Conservation (phyloP, 2,888 invertebrate species). For the Nomada flava region DNA sequence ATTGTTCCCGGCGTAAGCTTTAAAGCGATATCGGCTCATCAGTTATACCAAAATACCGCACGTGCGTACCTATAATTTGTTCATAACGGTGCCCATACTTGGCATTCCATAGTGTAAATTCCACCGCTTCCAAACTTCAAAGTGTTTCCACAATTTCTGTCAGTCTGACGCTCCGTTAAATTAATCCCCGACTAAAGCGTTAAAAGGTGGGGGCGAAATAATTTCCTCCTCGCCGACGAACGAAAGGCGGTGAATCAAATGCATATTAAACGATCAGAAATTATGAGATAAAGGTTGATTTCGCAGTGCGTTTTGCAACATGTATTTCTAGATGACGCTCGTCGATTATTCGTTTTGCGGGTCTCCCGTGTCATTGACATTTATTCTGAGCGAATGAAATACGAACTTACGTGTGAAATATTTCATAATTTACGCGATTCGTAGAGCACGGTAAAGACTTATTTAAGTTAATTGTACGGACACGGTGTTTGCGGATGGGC, state of each 20-base stretch:
- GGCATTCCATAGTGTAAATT: conserved; percentile 54
- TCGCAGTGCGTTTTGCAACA: too few relatives aligned
- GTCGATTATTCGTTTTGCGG: neutral
- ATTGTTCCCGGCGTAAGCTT: conserved; percentile 2
- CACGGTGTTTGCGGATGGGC: neutral
- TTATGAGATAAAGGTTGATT: neutral
- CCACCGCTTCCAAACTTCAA: conserved; percentile 52
- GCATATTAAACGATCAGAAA: neutral
- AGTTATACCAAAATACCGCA: conserved; percentile 43
- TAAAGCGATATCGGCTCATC: conserved; percentile 9
- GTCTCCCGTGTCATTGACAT: neutral
- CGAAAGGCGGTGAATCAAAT: neutral
- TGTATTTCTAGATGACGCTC: neutral
- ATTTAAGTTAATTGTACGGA: conserved; percentile 1
- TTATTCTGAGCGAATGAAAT: neutral
- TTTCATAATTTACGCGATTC: neutral
- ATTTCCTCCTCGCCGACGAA: neutral
- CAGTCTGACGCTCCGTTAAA: conserved; percentile 22
- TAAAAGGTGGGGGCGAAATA: neutral
- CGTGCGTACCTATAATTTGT: conserved; percentile 52
- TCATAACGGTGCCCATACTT: conserved; percentile 51
- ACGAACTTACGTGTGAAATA: neutral
- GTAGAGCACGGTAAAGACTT: neutral
- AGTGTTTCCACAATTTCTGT: conserved; percentile 47
- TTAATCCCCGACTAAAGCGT: neutral